Evolutionary conservation across 2,113 vertebrate genomes (phyloP), one percentile per base, ranked within the genome.

Genomic region (Emydura subglobosa): DNA sequence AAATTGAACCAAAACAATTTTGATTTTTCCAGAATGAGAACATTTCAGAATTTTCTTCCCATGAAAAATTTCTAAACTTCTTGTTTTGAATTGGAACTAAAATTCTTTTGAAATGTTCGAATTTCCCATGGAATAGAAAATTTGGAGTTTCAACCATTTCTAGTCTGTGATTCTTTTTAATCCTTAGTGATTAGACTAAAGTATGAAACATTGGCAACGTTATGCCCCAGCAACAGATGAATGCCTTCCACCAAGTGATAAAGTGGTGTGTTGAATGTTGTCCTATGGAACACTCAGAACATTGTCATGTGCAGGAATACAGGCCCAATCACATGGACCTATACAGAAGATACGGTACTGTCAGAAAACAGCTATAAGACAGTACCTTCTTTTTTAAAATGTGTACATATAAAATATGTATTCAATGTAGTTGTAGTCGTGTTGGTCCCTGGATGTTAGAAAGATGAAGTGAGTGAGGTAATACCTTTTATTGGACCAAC

Each of bases 271-370:
- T 34, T 78, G 80, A 94, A 78, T 86, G 85, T 89, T 10, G 14
- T 86, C 51, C 25, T 53, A 10, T 88, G 83, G 29, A 12, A 25
- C 90, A 80, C 50, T 89, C 27, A 79, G 44, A 90, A 91, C 90
- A 86, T 96, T 97, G 97, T 97, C 96, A 96, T 97, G 97, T 96
- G 90, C 97, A 93, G 96, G 90, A 97, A 96, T 91, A 96, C 90
- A 95, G 90, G 94, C 72, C 86, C 87, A 78, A 68, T 68, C 83
- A 2, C 83, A 39, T 21, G 22, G 10, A 55, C 93, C 55, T 84
- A 10, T 42, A 42, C 22, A 74, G 39, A 74, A 39, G 22, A 19
- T 74, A 42, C 39, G 11, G n/a, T 34, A 42, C 5, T 39, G 39
- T 39, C 39, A 42, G 39, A 42, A n/a, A 74, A 74, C 68, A 42